Percentiles rank a stretch among this genome's conserved stretches.
Evolutionary conservation across 2,797 vertebrate species (phyloP).

Genomic region (Glossophaga mutica): DNA sequence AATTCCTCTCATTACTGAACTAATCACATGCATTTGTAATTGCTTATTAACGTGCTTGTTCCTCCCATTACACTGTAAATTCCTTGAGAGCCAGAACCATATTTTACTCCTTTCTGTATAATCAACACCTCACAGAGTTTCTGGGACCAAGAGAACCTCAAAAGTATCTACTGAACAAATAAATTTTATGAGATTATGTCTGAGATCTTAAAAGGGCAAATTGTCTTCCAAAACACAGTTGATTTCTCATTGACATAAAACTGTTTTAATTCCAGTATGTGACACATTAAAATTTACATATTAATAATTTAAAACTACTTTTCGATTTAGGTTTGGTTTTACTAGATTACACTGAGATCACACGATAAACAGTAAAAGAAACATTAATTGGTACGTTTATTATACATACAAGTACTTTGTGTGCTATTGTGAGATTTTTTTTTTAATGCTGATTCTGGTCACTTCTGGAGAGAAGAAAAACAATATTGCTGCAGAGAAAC

Average conservation of each 20-base stretch:
- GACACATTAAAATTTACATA: conserved; percentile 48
- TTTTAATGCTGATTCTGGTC: not conserved
- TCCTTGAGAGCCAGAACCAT: not conserved
- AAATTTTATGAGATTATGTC: conserved; percentile 1
- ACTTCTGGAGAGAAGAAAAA: not conserved
- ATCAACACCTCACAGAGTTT: not conserved
- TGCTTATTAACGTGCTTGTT: not conserved
- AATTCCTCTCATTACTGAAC: not conserved
- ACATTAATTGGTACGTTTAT: not conserved
- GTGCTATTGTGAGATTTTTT: not conserved
- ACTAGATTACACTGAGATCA: not conserved
- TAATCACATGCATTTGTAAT: not conserved
- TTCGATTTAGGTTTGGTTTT: conserved; percentile 46
- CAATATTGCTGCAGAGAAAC: not conserved
- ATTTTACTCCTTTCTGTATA: not conserved
- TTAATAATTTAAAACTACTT: conserved; percentile 13
- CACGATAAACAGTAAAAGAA: conserved; percentile 25
- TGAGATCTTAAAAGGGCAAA: not conserved
- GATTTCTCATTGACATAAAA: not conserved
- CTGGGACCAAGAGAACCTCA: not conserved
- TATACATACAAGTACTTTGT: not conserved
- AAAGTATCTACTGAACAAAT: not conserved
- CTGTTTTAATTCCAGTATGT: conserved; percentile 28
- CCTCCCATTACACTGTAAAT: not conserved
- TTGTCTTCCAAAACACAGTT: not conserved